A percentile compares a stretch with the other conserved stretches of the same genome.
phyloP scores from a whole-genome alignment of 2,113 vertebrate genomes.

The Vidua macroura region DNA sequence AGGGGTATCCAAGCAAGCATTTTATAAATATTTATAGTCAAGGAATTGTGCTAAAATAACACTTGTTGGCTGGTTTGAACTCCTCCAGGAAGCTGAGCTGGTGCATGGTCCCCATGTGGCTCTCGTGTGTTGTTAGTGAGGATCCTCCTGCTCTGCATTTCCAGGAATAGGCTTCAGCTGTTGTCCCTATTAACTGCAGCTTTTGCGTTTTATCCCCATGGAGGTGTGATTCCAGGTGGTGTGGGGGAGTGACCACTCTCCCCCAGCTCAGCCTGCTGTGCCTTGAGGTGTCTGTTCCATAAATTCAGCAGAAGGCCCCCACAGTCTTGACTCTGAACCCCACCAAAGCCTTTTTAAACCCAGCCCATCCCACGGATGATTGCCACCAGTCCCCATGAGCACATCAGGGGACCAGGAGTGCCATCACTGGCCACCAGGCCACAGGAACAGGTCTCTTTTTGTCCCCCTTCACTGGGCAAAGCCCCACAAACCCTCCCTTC shows the following conservation, averaged over 20 bases:
- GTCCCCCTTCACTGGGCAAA: neutral
- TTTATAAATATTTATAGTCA: neutral
- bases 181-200: neutral
- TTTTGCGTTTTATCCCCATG: neutral
- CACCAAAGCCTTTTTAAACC: neutral
- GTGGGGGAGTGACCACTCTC: neutral
- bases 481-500: neutral
- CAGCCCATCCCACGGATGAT: neutral
- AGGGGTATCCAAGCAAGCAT: neutral
- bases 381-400: neutral
- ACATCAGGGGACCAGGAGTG: neutral
- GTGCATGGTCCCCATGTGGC: neutral
- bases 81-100: neutral
- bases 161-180: neutral
- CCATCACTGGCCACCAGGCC: neutral
- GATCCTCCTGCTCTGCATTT: neutral
- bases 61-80: neutral
- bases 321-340: fast-evolving
- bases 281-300: neutral
- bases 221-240: neutral
- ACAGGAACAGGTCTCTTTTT: neutral
- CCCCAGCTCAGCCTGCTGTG: neutral
- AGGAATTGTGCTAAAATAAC: neutral
- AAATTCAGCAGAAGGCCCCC: neutral
- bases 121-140: fast-evolving